Conservation (phyloP, 2,113 vertebrate species). For the Struthio camelus region DNA sequence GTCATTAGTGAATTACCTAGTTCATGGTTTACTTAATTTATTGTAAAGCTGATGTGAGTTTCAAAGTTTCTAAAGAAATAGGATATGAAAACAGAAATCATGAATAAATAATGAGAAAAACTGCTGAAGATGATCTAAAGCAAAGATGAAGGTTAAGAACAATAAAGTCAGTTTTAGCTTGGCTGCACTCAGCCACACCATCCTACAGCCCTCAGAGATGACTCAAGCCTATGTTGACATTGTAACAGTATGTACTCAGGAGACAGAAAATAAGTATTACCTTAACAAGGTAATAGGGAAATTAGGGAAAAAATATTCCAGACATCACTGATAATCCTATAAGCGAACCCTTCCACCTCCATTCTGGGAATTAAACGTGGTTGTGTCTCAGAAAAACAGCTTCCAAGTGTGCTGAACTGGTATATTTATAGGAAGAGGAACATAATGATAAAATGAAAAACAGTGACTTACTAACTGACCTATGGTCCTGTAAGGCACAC, state of each 20-base stretch:
- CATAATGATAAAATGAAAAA: not conserved
- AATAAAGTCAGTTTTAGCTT: not conserved
- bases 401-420: not conserved
- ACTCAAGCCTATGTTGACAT: not conserved
- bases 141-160: not conserved
- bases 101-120: not conserved
- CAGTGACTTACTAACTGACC: not conserved
- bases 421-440: not conserved
- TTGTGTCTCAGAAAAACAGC: not conserved
- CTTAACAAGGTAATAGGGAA: not conserved
- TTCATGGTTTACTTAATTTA: not conserved
- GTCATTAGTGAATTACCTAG: not conserved
- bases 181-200: too few species aligned
- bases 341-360: not conserved
- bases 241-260: not conserved
- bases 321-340: not conserved
- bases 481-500: not conserved
- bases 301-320: not conserved
- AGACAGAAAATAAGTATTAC: not conserved
- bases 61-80: not conserved
- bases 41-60: not conserved
- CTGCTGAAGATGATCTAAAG: not conserved
- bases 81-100: not conserved
- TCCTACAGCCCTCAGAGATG: not conserved
- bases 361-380: not conserved